phyloP scores from a whole-genome alignment of 2,888 invertebrate species.

The Trimorus sp. region DNA sequence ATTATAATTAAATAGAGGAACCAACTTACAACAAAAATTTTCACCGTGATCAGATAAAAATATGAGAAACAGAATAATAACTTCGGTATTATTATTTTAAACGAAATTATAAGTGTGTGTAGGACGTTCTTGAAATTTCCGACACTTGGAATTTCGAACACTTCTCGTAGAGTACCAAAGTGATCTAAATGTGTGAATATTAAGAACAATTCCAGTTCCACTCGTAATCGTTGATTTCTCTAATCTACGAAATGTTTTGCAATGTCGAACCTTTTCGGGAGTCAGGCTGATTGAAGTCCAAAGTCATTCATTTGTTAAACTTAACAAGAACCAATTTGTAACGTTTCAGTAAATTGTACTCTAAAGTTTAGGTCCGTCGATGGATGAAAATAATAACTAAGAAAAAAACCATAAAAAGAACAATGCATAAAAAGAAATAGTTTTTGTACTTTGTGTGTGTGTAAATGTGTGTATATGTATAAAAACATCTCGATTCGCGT shows the following conservation, averaged over 20 bases:
- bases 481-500: no score
- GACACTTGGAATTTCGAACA: conserved; percentile 48
- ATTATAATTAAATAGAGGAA: conserved; percentile 51
- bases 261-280: conserved; percentile 36
- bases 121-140: conserved; percentile 48
- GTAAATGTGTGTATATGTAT: conserved; percentile 50
- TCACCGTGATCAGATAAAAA: no score
- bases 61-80: conserved; percentile 7
- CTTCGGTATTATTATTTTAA: conserved; percentile 49
- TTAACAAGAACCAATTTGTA: neutral
- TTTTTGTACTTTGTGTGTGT: conserved; percentile 55
- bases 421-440: conserved; percentile 20
- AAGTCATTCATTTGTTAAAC: conserved; percentile 22
- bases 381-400: no score
- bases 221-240: conserved; percentile 48
- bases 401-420: conserved; percentile 5
- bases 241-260: conserved; percentile 45
- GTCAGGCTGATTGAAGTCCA: conserved; percentile 7
- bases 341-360: no score
- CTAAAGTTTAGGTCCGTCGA: no score
- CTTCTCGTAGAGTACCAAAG: conserved; percentile 48
- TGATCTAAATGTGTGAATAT: conserved; percentile 58
- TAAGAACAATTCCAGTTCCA: conserved; percentile 51
- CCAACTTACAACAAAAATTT: conserved; percentile 9
- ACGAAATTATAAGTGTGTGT: conserved; percentile 50